Evolutionary conservation across 2,113 vertebrate species (phyloP).

Genomic region (Nibea albiflora): DNA sequence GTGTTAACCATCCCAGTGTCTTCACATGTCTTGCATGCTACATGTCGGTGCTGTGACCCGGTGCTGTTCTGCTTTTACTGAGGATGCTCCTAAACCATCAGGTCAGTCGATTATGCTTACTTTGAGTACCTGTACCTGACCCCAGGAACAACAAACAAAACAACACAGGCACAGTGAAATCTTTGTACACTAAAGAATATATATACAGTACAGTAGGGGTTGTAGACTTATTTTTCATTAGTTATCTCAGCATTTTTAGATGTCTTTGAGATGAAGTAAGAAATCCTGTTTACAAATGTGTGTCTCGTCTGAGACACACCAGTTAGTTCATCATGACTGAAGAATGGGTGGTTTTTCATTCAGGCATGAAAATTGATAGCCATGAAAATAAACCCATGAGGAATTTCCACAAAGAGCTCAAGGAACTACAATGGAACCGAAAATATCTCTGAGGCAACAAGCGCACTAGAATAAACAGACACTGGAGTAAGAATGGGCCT

Average conservation of each 20-base stretch:
- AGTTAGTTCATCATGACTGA: conserved; percentile 3
- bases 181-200: neutral
- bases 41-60: neutral
- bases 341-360: conserved; percentile 32
- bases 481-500: conserved; percentile 55
- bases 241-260: neutral
- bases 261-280: neutral
- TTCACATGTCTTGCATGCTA: neutral
- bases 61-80: conserved; percentile 2
- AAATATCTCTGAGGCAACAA: conserved; percentile 56
- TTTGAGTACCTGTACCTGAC: neutral
- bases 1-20: too few species aligned
- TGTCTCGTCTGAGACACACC: neutral
- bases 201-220: too few species aligned
- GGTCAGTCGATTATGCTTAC: neutral
- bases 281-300: conserved; percentile 15
- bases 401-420: conserved; percentile 28
- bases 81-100: neutral
- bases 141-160: neutral
- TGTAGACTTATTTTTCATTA: neutral
- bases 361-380: conserved; percentile 16
- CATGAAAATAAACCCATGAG: conserved; percentile 33
- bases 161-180: neutral
- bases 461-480: conserved; percentile 61
- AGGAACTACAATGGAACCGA: conserved; percentile 48